These are phyloP conservation scores for Nerophis lumbriciformis DNA, from an alignment of 2,113 vertebrate species.

Conservation along the genomic window DNA sequence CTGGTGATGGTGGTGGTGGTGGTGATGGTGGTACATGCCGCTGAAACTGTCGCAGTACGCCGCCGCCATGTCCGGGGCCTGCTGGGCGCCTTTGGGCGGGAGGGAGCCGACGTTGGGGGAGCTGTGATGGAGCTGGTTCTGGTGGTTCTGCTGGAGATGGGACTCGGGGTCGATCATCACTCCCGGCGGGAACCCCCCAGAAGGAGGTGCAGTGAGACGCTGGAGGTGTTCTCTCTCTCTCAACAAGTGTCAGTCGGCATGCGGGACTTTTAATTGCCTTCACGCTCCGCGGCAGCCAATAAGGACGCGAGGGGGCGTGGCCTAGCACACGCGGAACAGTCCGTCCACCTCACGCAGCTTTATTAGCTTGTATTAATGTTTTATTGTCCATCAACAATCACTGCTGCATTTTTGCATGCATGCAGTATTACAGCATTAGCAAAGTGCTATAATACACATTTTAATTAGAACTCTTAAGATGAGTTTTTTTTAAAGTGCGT, in stretches of 20 bases:
- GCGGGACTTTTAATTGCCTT: conserved; percentile 45
- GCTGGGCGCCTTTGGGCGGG: conserved; percentile 73
- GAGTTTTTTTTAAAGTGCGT: too few relatives aligned
- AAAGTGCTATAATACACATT: too few relatives aligned
- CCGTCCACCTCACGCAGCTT: not conserved
- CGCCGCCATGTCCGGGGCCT: conserved; percentile 79
- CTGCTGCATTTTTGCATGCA: too few relatives aligned
- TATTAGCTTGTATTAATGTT: too few relatives aligned
- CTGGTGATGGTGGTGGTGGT: not conserved
- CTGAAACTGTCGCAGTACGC: conserved; percentile 87
- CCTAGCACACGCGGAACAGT: conserved; percentile 7
- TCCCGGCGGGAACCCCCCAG: conserved; percentile 51
- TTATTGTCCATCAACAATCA: too few relatives aligned
- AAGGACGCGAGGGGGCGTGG: conserved; percentile 40
- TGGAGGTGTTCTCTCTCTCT: conserved; percentile 7
- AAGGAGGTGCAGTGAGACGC: conserved; percentile 15
- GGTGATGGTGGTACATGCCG: conserved; percentile 76
- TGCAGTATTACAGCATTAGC: too few relatives aligned
- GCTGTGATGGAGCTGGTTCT: conserved; percentile 55
- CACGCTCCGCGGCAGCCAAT: conserved; percentile 54
- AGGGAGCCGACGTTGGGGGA: conserved; percentile 67
- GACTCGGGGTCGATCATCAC: conserved; percentile 78
- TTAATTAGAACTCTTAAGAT: too few relatives aligned
- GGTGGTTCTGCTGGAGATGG: conserved; percentile 57
- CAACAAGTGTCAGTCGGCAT: conserved; percentile 42